These are phyloP conservation scores for Carettochelys insculpta DNA, from an alignment of 2,113 vertebrate genomes.

Conservation along the genomic window DNA sequence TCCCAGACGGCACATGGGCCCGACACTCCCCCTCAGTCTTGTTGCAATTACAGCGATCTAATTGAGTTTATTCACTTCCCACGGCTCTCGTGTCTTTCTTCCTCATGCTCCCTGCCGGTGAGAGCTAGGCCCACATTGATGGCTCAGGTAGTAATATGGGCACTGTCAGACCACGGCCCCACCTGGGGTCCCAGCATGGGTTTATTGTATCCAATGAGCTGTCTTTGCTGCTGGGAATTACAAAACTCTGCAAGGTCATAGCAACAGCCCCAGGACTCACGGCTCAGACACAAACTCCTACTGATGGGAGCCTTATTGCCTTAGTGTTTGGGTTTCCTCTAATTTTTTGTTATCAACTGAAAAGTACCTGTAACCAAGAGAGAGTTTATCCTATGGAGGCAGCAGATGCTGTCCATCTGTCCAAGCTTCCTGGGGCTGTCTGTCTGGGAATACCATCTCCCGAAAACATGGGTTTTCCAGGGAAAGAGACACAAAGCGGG, in stretches of 20 bases:
- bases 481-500: background rate
- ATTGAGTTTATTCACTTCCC: conserved; percentile 72
- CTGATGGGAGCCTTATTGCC: fast-evolving
- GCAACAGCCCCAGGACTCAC: background rate
- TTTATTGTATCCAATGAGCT: conserved; percentile 35
- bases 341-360: background rate
- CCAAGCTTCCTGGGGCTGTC: background rate
- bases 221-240: conserved; percentile 2
- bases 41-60: conserved; percentile 73
- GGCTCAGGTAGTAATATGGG: conserved; percentile 15
- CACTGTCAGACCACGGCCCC: background rate
- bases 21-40: conserved; percentile 66
- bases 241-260: background rate
- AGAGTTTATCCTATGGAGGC: fast-evolving
- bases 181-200: background rate
- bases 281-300: fast-evolving
- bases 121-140: conserved; percentile 60
- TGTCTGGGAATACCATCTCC: background rate
- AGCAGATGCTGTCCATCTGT: fast-evolving
- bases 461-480: background rate
- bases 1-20: conserved; percentile 57
- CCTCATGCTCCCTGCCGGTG: conserved; percentile 67
- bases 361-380: background rate
- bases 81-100: conserved; percentile 69
- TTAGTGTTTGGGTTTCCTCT: fast-evolving